Evolutionary conservation across 1,140 invertebrate species (phyloP), one percentile per base, ranked within the genome.

Genomic region (Palaemon carinicauda): DNA sequence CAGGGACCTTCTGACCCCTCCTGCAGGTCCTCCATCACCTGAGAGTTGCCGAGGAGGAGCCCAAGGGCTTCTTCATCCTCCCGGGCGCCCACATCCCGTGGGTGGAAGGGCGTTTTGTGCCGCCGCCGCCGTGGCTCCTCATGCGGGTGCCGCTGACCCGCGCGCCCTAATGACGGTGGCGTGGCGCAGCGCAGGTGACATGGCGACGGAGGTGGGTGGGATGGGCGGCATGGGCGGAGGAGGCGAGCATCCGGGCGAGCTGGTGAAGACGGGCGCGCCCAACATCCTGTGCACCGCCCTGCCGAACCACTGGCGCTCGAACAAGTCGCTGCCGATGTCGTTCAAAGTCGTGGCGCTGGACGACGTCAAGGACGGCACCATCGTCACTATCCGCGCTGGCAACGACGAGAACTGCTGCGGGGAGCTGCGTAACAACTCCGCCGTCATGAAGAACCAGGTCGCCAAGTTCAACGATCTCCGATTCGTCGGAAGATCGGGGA

Each of bases 391-490:
- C 50, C 24, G 83, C 14, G 83, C 83, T 7, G 83, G 83, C 50
- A 86, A 86, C 83, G 83, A 86, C 83, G 83, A 86, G 77, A 86
- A 86, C 83, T 86, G 53, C 77, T 80, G 83, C 65, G 83, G 83
- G 24, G 83, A 86, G 50, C 83, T 86, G 65, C 75, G 83, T 51
- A 86, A 86, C 77, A 86, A 86, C 83, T 86, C 83, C 15, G 60
- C 83, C 83, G 77, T 86, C 77, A 86, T 86, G 83, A 86, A 86
- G 77, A 86, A 86, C 83, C 83, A 86, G 65, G 83, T 86, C 54
- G 83, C 83, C 75, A 86, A 86, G 77, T 86, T 86, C 77, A 86
- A 86, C 77, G 83, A 86, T 65, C 83, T 86, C 3, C 83, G 83
- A 77, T 86, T 86, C 83, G 83, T 86, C 83, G 83, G 83, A 29